Base-by-base conservation (phyloP, 1,140 invertebrate species). In the Atta cephalotes region DNA sequence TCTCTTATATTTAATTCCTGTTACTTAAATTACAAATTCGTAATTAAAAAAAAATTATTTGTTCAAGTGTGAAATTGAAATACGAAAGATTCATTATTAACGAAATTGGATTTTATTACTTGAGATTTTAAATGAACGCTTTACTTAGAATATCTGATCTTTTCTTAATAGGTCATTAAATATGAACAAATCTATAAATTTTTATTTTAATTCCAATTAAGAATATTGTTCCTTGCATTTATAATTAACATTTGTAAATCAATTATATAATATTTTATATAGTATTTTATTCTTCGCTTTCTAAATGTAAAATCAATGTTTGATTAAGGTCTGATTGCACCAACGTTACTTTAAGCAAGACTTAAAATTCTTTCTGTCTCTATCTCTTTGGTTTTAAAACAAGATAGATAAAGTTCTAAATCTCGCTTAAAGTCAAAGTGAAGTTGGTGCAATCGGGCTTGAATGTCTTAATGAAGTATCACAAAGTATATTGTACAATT, bases 81-180 rank as follows among this genome's bases (percentile, higher is more conserved):
- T 53, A 12, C 31, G 3, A 79, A 53, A 49, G 3, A 68, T 16
- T 79, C 31, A 18, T 51, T 79, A 65, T 79, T 79, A 79, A 79
- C 18, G 18, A 39, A 39, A 65, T 68, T 78, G 58, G 10, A 65
- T 28, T 31, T 74, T 39, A 45, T 18, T 28, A 72, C 9, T 39
- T 39, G 31, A 77, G 16, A 49, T 63, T 70, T 71, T 65, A 31
- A 31, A 65, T 81, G 39, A 16, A 58, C 53, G 3, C 9, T 6
- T 21, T 14, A 45, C 10, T 49, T 65, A 12, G 3, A 0, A 56
- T 35, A 76, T 39, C 28, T 16, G 18, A 35, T 58, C 12, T 60
- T 60, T 76, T 35, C n/a, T 58, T 25, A 45, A 21, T 14, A 21
- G 39, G 4, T 60, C 16, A 18, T 16, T 76, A 28, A 76, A 25